Conservation (phyloP, 1,140 invertebrate genomes). For the Agrypnia vestita region DNA sequence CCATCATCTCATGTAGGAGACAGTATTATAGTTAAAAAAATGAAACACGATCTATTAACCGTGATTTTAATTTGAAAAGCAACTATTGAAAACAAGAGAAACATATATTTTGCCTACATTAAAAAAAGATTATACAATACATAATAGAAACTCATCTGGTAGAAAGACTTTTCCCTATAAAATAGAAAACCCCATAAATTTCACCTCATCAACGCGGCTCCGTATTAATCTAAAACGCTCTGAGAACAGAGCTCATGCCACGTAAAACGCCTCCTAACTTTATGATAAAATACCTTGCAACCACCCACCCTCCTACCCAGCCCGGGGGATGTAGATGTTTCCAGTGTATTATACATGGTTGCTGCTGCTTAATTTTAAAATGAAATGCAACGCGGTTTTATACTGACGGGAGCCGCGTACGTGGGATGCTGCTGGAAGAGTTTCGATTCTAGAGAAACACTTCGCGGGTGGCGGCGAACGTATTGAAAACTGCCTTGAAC, state of each 20-base stretch:
- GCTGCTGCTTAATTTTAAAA: conserved; percentile 61
- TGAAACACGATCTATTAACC: no score
- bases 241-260: conserved; percentile 46
- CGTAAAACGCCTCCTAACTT: conserved; percentile 53
- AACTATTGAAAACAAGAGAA: no score
- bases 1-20: no score
- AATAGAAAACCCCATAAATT: conserved; percentile 30
- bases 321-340: conserved; percentile 46
- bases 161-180: conserved; percentile 4
- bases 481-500: no score
- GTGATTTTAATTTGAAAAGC: no score
- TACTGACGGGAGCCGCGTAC: conserved; percentile 42
- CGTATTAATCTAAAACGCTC: conserved; percentile 36
- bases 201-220: conserved; percentile 40
- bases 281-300: conserved; percentile 48
- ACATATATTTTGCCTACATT: no score
- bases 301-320: not conserved
- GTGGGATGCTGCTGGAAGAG: conserved; percentile 5
- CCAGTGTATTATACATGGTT: conserved; percentile 60
- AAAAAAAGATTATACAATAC: no score
- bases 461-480: not conserved
- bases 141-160: not conserved
- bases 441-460: not conserved
- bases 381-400: conserved; percentile 61
- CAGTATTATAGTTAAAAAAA: no score